Conservation (phyloP, 1,140 invertebrate species). For the Drosophila albomicans region DNA sequence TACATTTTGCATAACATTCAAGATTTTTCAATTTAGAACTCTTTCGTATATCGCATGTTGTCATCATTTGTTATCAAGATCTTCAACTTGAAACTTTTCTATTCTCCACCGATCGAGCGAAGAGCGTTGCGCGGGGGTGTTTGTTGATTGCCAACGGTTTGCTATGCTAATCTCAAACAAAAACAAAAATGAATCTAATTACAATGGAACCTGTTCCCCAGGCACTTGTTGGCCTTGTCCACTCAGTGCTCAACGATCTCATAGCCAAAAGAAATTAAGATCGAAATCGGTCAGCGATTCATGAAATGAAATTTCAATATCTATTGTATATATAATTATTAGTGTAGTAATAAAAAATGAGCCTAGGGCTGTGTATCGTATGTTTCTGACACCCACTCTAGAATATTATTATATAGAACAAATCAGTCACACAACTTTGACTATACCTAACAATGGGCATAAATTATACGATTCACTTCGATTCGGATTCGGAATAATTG, state of each 20-base stretch:
- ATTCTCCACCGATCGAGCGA: not conserved
- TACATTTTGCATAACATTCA: not conserved
- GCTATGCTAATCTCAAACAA: conserved; percentile 33
- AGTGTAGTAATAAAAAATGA: not conserved
- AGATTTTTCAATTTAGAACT: not conserved
- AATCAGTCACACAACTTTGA: not conserved
- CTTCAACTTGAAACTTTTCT: conserved; percentile 5
- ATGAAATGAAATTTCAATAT: conserved; percentile 11
- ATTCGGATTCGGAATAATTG: not conserved
- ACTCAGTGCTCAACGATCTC: conserved; percentile 1
- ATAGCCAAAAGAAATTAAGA: conserved; percentile 39
- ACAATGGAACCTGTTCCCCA: conserved; percentile 44
- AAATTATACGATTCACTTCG: conserved; percentile 7
- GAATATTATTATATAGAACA: not conserved
- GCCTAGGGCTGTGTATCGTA: not conserved
- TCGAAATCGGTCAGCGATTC: conserved; percentile 15
- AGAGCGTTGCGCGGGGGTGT: not conserved
- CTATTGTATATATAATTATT: conserved; percentile 1
- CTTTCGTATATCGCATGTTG: not conserved
- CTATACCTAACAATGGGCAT: not conserved
- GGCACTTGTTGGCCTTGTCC: conserved; percentile 37
- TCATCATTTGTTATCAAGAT: conserved; percentile 34
- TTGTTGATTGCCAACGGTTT: conserved; percentile 10
- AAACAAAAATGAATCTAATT: conserved; percentile 34
- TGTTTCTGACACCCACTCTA: conserved; percentile 2